Evolutionary conservation across 2,113 vertebrate genomes (phyloP), one percentile per base, ranked within the genome.

Genomic region (Phrynosoma blainvillii): DNA sequence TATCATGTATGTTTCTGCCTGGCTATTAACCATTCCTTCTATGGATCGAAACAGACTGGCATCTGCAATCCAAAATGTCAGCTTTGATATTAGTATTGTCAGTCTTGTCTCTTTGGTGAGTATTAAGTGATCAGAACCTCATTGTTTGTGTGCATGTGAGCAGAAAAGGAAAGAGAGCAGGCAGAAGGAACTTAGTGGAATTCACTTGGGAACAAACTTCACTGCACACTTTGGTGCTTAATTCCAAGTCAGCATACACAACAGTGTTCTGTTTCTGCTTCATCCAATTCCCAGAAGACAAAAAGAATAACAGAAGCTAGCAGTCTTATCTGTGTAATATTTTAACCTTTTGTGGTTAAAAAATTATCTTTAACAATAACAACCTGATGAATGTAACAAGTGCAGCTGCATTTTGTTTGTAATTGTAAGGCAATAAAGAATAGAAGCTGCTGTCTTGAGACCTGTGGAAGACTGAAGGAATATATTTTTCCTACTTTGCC

Each of bases 1-100:
- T 0, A 99, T 99, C 73, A 98, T 99, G 98, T 99, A 99, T 0
- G 98, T 98, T 84, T 99, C 98, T 90, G 98, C 98, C 0, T 99
- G 98, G 99, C 94, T 99, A 84, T 92, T 99, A 82, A 98, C 98
- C 23, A 98, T 99, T 70, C 97, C 97, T 0, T 96, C 96, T 84
- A 98, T 98, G 98, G 98, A 99, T 92, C 96, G 98, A 56, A 97
- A 97, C 88, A 97, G 93, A 0, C 78, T 99, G 93, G 97, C 97
- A 23, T 95, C 97, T 86, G 97, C 98, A 1, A 97, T 99, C 68
- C 98, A 98, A 30, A 99, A 95, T 1, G 97, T 99, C 95, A 98
- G 97, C 94, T 98, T 99, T 93, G 97, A 99, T 94, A 98, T 98
- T 79, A 99, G 98, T 93, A 98, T 99, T 1, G 97, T 99, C 95